These are phyloP conservation scores for Neopipo cinnamomea DNA, from an alignment of 2,113 vertebrate species.

Conservation along the genomic window DNA sequence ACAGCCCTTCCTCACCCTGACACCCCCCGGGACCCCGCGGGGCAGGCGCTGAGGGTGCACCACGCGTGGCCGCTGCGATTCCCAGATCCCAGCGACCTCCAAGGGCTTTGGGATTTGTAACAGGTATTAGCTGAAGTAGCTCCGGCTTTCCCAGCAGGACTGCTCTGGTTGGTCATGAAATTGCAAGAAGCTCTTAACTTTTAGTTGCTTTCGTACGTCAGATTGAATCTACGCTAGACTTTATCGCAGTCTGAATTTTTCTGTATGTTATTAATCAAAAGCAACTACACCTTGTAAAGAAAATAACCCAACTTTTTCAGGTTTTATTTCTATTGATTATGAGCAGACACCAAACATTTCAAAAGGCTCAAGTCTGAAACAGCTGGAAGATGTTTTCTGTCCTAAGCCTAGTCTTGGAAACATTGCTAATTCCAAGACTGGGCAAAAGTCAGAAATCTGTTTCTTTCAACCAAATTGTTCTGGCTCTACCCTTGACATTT, in stretches of 20 bases:
- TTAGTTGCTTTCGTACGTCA: neutral
- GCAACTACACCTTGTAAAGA: neutral
- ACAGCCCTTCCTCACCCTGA: neutral
- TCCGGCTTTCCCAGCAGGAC: neutral
- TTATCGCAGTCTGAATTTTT: neutral
- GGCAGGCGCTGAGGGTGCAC: neutral
- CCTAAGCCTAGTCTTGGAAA: neutral
- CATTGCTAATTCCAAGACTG: neutral
- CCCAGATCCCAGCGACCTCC: neutral
- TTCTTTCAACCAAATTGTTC: neutral
- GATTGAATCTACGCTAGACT: neutral
- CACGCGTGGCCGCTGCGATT: rapidly evolving
- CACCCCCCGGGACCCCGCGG: neutral
- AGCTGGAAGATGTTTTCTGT: neutral
- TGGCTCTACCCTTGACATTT: neutral
- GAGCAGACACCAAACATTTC: neutral
- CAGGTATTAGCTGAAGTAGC: neutral
- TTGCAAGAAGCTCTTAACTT: neutral
- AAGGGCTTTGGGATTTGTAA: rapidly evolving
- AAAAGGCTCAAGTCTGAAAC: neutral
- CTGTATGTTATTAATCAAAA: neutral
- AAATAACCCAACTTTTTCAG: neutral
- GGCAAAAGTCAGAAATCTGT: neutral
- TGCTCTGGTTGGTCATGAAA: neutral
- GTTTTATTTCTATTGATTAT: neutral